These are phyloP conservation scores for Condylura cristata DNA, from an alignment of 2,113 vertebrate genomes.

Conservation along the genomic window DNA sequence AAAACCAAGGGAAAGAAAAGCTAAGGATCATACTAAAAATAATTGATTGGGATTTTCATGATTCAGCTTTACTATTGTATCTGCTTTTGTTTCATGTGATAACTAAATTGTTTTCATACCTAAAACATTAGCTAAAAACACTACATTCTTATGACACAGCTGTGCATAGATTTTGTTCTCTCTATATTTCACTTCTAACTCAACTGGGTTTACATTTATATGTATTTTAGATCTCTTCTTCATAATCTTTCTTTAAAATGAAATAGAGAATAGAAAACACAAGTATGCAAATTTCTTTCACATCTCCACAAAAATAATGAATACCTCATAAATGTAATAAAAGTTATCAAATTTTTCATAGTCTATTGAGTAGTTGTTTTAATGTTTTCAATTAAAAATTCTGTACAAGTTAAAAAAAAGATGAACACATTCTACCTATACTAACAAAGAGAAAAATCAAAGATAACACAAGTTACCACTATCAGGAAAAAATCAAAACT, in stretches of 20 bases:
- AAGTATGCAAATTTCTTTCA: constrained; percentile 64
- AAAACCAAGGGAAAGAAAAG: constrained; percentile 91
- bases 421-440: neutral
- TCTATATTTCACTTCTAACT: constrained; percentile 39
- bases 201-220: constrained; percentile 19
- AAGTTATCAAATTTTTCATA: constrained; percentile 37
- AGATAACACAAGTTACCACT: neutral
- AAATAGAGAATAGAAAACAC: constrained; percentile 58
- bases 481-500: neutral
- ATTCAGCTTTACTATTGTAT: constrained; percentile 38
- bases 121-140: constrained; percentile 53
- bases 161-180: constrained; percentile 24
- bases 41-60: constrained; percentile 69
- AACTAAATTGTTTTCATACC: constrained; percentile 56
- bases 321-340: constrained; percentile 31
- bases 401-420: no score
- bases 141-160: neutral
- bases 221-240: constrained; percentile 34
- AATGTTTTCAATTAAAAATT: no score
- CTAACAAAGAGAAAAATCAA: neutral
- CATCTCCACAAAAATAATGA: constrained; percentile 49
- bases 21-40: constrained; percentile 94
- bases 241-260: constrained; percentile 42
- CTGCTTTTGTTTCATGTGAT: constrained; percentile 55
- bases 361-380: constrained; percentile 1